Percentiles rank a stretch among this genome's conserved stretches.
phyloP scores from a whole-genome alignment of 2,113 vertebrate genomes.

The Lampris megalopsis region DNA sequence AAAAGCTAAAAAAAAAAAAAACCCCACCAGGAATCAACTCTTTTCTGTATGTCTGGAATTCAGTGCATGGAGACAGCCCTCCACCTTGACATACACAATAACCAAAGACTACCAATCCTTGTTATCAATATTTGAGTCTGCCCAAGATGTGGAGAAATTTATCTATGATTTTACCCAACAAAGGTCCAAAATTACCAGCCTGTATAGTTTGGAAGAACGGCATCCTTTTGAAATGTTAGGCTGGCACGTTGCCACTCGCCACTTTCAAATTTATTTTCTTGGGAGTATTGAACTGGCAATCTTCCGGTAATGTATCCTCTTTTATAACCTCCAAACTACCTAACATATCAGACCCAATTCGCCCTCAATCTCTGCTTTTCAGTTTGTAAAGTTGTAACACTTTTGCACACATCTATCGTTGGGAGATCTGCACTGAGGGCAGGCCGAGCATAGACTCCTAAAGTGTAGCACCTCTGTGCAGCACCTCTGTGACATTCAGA shows the following conservation, averaged over 20 bases:
- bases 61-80: too few species aligned
- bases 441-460: constrained; percentile 22
- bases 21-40: too few species aligned
- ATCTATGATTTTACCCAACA: too few species aligned
- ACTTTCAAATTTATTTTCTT: constrained; percentile 33
- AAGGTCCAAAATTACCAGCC: background rate
- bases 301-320: constrained; percentile 51
- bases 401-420: constrained; percentile 24
- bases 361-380: constrained; percentile 27
- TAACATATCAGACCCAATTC: constrained; percentile 44
- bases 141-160: too few species aligned
- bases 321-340: constrained; percentile 59
- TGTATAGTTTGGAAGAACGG: constrained; percentile 8
- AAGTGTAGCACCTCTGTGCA: constrained; percentile 16
- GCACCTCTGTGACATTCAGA: constrained; percentile 20
- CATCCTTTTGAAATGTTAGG: constrained; percentile 26
- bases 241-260: constrained; percentile 11
- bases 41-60: too few species aligned
- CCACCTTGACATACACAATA: too few species aligned
- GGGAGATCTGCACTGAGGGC: constrained; percentile 38
- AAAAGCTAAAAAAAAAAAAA: too few species aligned
- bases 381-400: constrained; percentile 41
- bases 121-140: too few species aligned
- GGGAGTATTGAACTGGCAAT: constrained; percentile 47
- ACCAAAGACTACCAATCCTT: too few species aligned